phyloP scores from a whole-genome alignment of 2,888 invertebrate species.

The Mayetiola destructor region DNA sequence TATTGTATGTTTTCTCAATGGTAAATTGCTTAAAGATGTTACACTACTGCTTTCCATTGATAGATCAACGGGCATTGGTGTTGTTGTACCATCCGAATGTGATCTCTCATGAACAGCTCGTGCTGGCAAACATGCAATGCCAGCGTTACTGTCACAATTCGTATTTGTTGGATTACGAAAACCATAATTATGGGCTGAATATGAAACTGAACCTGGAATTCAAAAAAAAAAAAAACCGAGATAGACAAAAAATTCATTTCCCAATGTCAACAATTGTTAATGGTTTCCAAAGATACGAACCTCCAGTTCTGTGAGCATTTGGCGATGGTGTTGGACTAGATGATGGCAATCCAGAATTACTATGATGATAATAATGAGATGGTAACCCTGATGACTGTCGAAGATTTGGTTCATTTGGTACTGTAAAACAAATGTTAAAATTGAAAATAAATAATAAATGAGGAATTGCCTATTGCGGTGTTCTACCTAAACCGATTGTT shows the following conservation, averaged over 20 bases:
- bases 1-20: conserved; percentile 65
- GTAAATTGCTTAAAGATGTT: conserved; percentile 79
- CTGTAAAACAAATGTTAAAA: conserved; percentile 41
- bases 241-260: neutral
- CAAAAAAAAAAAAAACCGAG: too few species aligned
- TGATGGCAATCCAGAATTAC: conserved; percentile 3
- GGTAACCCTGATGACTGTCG: conserved; percentile 13
- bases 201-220: conserved; percentile 28
- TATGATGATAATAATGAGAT: conserved; percentile 15
- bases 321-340: conserved; percentile 35
- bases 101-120: conserved; percentile 68
- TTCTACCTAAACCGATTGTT: neutral
- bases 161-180: conserved; percentile 32
- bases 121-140: neutral
- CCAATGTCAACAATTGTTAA: too few species aligned
- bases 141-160: neutral
- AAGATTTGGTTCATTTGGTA: conserved; percentile 30
- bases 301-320: conserved; percentile 26
- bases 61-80: conserved; percentile 67
- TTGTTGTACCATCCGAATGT: conserved; percentile 35
- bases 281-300: neutral
- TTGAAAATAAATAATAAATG: neutral
- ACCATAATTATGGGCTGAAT: conserved; percentile 25
- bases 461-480: neutral
- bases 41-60: conserved; percentile 93